Evolutionary conservation across 2,888 invertebrate species (phyloP), one percentile per base, ranked within the genome.

Genomic region (Hypercompe scribonia): DNA sequence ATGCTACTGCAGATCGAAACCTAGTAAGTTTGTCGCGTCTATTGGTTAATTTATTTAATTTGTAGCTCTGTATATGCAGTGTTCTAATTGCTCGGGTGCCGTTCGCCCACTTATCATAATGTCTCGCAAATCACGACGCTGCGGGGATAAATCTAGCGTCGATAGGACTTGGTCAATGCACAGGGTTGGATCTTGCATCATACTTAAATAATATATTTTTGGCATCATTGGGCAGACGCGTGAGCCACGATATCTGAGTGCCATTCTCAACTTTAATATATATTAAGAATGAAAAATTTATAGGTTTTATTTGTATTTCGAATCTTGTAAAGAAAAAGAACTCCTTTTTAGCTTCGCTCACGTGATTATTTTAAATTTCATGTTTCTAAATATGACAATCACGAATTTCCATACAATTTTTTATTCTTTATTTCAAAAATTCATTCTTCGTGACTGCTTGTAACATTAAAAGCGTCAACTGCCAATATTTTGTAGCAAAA

Each of bases 31-130:
- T 86, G 88, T 86, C 83, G 82, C 82, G 81, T 88, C 88, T 86
- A 87, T 88, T 83, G 78, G 83, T 86, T 89, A 90, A 92, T 91
- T 91, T 90, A 92, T 92, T 92, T 91, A 93, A 93, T 92, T 92
- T 88, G 81, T 82, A 77, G 83, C 83, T 81, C 86, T 87, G 88
- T 89, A 86, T 91, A 90, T 89, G 89, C 87, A 86, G 85, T 87
- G 93, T 87, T 93, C 93, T 94, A 94, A 94, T 94, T 94, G 94
- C 91, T 88, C 86, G 87, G 86, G 85, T 87, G 91, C 91, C 90
- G 90, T 88, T 91, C 91, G 91, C 89, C 94, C 94, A 94, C 95
- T 95, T 95, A 95, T 95, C 94, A 94, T 95, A 94, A 94, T 93
- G 94, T 92, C 95, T 94, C 94, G 93, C 94, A 95, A 95, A 94